These are phyloP conservation scores for Fringilla coelebs DNA, from an alignment of 2,797 vertebrate species.

Conservation along the genomic window DNA sequence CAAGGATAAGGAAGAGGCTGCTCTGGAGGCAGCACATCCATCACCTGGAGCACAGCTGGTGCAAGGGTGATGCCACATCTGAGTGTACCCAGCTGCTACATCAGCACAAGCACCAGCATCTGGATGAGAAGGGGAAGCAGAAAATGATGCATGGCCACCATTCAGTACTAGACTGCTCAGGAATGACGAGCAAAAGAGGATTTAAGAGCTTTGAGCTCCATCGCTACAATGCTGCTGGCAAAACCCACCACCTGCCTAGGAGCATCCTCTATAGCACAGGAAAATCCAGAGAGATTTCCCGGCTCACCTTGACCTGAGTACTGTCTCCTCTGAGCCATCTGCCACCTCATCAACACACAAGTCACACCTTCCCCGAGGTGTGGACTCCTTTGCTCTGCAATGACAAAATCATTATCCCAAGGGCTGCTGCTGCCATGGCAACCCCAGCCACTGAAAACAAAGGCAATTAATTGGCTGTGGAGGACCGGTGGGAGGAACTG, in stretches of 20 bases:
- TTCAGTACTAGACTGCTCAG: not conserved
- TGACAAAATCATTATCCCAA: not conserved
- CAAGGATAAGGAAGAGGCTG: not conserved
- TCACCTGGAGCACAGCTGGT: not conserved
- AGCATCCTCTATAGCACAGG: not conserved
- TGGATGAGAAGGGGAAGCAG: not conserved
- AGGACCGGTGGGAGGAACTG: not conserved
- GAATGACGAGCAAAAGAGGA: not conserved
- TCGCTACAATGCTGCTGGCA: not conserved
- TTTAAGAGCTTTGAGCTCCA: not conserved
- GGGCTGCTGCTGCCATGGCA: not conserved
- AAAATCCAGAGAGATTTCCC: not conserved
- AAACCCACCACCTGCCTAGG: not conserved
- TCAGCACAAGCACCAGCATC: not conserved
- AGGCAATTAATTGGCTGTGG: not conserved
- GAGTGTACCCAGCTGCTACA: not conserved
- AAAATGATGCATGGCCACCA: not conserved
- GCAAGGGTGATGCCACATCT: fast-evolving
- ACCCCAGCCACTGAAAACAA: not conserved
- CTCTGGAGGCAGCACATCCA: not conserved
- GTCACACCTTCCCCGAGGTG: not conserved
- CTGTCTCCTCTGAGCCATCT: not conserved
- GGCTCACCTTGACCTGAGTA: not conserved
- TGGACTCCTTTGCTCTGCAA: not conserved
- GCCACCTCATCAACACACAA: not conserved